These are phyloP conservation scores for Mirza zaza DNA, from an alignment of 2,113 vertebrate genomes.

Conservation along the genomic window DNA sequence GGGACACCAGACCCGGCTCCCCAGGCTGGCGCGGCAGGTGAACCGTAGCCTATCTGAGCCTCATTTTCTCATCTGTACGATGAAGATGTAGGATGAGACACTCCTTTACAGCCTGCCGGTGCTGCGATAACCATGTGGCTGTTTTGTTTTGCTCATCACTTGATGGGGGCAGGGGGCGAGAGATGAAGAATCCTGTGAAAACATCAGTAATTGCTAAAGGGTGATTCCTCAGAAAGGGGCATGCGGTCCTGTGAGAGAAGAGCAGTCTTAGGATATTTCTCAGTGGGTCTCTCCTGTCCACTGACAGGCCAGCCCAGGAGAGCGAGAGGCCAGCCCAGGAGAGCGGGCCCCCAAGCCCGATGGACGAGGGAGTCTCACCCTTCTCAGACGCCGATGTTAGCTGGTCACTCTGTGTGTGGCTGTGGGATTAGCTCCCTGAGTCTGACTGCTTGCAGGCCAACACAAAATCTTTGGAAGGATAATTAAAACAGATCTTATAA, in stretches of 20 bases:
- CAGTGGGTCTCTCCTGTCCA: background rate
- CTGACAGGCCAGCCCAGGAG: background rate
- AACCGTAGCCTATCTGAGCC: background rate
- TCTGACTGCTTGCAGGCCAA: background rate
- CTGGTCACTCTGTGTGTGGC: background rate
- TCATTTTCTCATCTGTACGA: background rate
- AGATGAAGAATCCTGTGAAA: background rate
- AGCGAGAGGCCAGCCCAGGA: background rate
- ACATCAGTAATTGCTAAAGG: background rate
- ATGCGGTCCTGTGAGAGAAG: background rate
- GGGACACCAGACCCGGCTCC: background rate
- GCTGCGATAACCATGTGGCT: background rate
- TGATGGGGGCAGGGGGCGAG: too few relatives aligned
- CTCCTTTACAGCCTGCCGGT: background rate
- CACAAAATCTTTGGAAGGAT: background rate
- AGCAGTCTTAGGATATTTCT: background rate
- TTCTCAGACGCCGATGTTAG: background rate
- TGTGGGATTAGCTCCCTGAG: background rate
- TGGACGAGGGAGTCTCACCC: fast-evolving
- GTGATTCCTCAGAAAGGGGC: background rate
- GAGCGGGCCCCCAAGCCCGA: fast-evolving
- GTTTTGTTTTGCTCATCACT: background rate
- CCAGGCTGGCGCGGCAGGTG: background rate
- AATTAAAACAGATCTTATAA: background rate
- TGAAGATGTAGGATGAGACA: background rate